Evolutionary conservation across 2,888 invertebrate genomes (phyloP), one percentile per base, ranked within the genome.

Genomic region (Schizotus pectinicornis): DNA sequence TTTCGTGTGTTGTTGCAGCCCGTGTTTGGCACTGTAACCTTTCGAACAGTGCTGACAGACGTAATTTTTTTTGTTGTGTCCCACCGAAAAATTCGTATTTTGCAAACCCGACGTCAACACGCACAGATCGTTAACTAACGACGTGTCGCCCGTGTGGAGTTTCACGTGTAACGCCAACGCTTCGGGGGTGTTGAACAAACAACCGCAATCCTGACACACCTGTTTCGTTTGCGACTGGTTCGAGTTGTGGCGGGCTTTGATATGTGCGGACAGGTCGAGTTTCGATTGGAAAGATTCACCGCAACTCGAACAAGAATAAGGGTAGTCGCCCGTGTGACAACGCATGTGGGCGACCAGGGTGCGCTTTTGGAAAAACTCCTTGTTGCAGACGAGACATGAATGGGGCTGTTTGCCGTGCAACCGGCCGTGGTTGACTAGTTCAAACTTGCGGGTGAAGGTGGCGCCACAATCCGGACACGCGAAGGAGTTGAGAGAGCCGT

Each of bases 401-500:
- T 91, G 90, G 41, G 92, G 92, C 64, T 90, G 86, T 53, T 90
- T 83, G 22, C 92, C 92, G 77, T 92, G 92, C 62, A 91, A 84
- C 6, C 91, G 84, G 7, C 90, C 91, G 79, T 92, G 92, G 80
- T 92, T 91, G 42, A 92, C 92, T 67, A 92, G 82, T 78, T 92
- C 92, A 81, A 92, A 92, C 83, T 92, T 92, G 62, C 92, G 84
- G 56, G 91, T 89, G 81, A 92, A 92, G 57, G 91, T 90, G 49
- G 88, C 89, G 13, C 92, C 91, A 75, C 98, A 98, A 75, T 94
- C 94, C 50, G 89, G 87, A 79, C 98, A 98, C 67, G 91, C 91
- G 81, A 96, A 98, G 7, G 98, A 97, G 73, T 95, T 93, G 72
- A 96, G 88, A 6, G 97, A 97, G n/a, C 95, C 95, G 80, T 96